Evolutionary conservation across 2,113 vertebrate genomes (phyloP), one percentile per base, ranked within the genome.

Genomic region (Anoura caudifer): DNA sequence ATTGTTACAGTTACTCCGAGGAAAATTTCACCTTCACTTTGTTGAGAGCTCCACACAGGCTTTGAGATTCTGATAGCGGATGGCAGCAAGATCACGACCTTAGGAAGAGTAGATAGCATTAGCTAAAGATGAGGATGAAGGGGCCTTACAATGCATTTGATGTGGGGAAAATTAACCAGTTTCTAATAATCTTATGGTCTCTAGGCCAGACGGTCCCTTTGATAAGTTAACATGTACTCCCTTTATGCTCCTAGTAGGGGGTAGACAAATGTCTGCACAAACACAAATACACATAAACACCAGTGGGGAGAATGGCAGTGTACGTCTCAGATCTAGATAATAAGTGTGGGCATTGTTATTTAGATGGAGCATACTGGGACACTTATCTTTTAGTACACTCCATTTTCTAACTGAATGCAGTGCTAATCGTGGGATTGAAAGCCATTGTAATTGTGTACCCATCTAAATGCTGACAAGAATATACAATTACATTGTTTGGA

Each of bases 341-440:
- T 98, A 98, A 98, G 97, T 98, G 98, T 96, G 98, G 97, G 97
- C 96, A 98, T 98, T 99, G 98, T 99, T 97, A 98, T 98, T 98
- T 98, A 98, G 98, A 98, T 98, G 98, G 97, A 45, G 76, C 98
- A 98, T 98, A 98, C 98, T 98, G 98, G 98, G 98, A 98, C 98
- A 98, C 98, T 98, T 98, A 98, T 98, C 98, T 98, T 98, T 98
- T 98, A 98, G 97, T 98, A 96, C 98, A 97, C 97, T 98, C 98
- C 97, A 98, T 98, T 98, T 98, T 98, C 98, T 97, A 96, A 98
- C 98, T 98, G 98, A 98, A 98, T 98, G 98, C 98, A 94, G 96
- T 92, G 97, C 98, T 99, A 98, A 98, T 98, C 96, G 94, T 91
- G 91, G 98, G 96, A 98, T 97, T 98, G 98, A 98, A 98, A 98